Evolutionary conservation across 2,797 vertebrate genomes (phyloP).

Genomic region (Halcyon smyrnensis): DNA sequence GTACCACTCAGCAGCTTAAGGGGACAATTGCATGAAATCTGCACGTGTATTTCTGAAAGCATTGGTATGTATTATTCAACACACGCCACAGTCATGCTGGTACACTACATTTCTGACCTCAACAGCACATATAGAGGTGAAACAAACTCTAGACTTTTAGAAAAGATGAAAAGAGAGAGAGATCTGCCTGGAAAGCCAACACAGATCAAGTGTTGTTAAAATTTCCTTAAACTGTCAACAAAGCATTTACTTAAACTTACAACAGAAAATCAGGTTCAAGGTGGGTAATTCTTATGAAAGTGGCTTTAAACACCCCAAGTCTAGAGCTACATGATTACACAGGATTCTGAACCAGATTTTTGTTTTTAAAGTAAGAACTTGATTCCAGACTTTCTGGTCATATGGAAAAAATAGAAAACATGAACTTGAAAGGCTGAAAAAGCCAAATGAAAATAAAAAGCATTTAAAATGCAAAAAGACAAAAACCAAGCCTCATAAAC

Average conservation of each 20-base stretch:
- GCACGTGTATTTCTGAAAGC: not conserved
- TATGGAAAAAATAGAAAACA: not conserved
- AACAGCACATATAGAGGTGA: not conserved
- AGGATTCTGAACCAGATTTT: not conserved
- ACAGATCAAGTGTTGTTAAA: not conserved
- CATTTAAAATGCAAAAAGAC: not conserved
- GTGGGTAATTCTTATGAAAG: not conserved
- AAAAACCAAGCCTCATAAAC: constrained; percentile 17
- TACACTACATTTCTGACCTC: not conserved
- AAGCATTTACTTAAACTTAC: constrained; percentile 21
- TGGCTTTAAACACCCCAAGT: not conserved
- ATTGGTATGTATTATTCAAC: not conserved
- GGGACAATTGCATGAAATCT: not conserved
- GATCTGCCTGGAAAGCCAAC: constrained; percentile 5
- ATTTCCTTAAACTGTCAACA: constrained; percentile 10
- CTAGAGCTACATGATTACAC: not conserved
- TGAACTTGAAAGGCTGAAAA: constrained; percentile 25
- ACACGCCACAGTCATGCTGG: not conserved
- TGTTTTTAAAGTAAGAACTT: constrained; percentile 31
- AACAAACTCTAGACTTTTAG: not conserved
- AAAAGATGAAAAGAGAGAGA: not conserved
- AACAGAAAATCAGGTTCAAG: constrained; percentile 1
- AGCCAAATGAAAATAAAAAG: constrained; percentile 21
- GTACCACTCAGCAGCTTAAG: not conserved
- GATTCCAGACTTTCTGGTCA: constrained; percentile 32